Base-by-base conservation (phyloP, 2,888 invertebrate genomes). In the Euzetes globulus region DNA sequence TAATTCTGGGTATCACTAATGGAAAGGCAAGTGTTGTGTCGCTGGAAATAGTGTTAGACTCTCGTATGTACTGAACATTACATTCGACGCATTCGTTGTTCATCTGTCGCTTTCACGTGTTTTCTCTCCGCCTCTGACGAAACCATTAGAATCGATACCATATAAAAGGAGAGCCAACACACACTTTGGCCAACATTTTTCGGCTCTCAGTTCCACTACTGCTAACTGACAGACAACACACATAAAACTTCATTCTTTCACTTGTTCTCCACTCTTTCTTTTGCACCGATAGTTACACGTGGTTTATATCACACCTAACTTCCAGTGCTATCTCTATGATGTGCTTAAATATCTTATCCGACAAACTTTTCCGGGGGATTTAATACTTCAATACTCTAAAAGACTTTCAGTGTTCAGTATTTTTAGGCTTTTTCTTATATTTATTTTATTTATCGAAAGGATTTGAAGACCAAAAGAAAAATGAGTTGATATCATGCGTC, bases 71-170 rank as follows among this genome's bases (percentile, higher is more conserved):
- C 5, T 60, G 6, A 45, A 45, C 45, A 68, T n/a, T n/a, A 1
- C n/a, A 45, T 11, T 68, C 68, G 68, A 68, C 68, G 68, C 68
- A 68, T 68, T 68, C 68, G 68, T 68, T n/a, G 22, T 68, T 68
- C 68, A 45, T 68, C 68, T 68, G 68, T 68, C 68, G 68, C 68
- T 68, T 68, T 68, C 68, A 45, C 68, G 45, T 68, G 65, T 65
- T n/a, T 63, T 63, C 41, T 7, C 68, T 68, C 68, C 41, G 41
- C 68, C 41, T 41, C 68, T 68, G 29, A 41, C 45, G 19, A 45
- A 68, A 15, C 33, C 68, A 45, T 68, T 45, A 68, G n/a, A 68
- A 68, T 68, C 68, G 68, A 68, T 68, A 68, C 41, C 25, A 41
- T 68, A 68, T 68, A 68, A 41, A 68, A 68, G 15, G 5, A 7